Base-by-base conservation (phyloP, 1,140 invertebrate species). In the Gonatopus flavifemur region DNA sequence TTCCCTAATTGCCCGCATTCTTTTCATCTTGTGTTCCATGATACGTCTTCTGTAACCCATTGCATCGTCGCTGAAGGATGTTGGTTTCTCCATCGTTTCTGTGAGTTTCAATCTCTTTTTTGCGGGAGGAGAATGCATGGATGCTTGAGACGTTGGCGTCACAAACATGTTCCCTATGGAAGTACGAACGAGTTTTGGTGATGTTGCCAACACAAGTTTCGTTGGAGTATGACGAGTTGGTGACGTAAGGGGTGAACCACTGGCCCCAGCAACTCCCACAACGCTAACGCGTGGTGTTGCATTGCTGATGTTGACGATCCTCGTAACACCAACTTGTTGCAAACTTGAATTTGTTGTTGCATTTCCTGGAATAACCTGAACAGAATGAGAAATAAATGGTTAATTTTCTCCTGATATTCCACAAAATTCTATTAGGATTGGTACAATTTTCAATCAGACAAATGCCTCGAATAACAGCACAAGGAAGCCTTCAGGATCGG, bases 21-120 rank as follows among this genome's bases (percentile, higher is more conserved):
- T 63, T n/a, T 70, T 72, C 21, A 74, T 71, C 47, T 79, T 81
- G 33, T 80, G 67, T 31, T 82, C 80, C 52, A 79, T 65, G 28
- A 80, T 76, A 36, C 68, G 69, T 12, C 69, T 67, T 3, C 74
- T 63, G n/a, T 71, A 74, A 15, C 68, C 61, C 3, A 47, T 47
- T 0, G 62, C 22, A 10, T 78, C 75, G n/a, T 72, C 72, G 3
- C 49, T 36, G 4, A 52, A n/a, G 3, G 64, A 44, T 8, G 57
- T 48, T 12, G 52, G 32, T 38, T 72, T 71, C 18, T 79, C 71
- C 1, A 45, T 47, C 5, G 49, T 48, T 4, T 81, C 78, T 1
- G 59, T 55, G 9, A 80, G 24, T 48, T 77, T 75, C 1, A 77
- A 42, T 19, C 76, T 74, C 54, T 78, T 81, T 12, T 61, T 57